Percentiles rank a stretch among this genome's conserved stretches.
These are phyloP conservation scores for Enoplosus armatus DNA, from an alignment of 2,797 vertebrate species.

Conservation along the genomic window DNA sequence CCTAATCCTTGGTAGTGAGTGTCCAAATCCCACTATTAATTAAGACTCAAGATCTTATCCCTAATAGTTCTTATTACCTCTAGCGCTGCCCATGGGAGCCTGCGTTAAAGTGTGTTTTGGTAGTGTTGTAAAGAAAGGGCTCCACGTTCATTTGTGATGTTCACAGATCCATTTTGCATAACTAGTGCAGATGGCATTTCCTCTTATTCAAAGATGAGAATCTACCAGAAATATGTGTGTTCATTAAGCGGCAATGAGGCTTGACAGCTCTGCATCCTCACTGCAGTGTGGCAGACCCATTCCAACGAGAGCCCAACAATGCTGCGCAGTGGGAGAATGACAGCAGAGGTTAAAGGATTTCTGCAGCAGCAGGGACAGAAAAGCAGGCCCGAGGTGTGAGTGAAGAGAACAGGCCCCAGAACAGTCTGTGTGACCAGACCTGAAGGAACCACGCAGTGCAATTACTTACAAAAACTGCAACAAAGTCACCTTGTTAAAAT, in stretches of 20 bases:
- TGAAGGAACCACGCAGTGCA: slow-evolving; percentile 61
- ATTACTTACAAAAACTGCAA: slow-evolving; percentile 58
- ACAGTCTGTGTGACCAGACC: slow-evolving; percentile 57
- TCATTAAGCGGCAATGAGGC: slow-evolving; percentile 79
- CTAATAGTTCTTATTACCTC: slow-evolving; percentile 35
- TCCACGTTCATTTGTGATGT: slow-evolving; percentile 38
- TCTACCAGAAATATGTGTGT: slow-evolving; percentile 76
- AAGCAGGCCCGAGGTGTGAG: slow-evolving; percentile 54
- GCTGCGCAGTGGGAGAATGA: slow-evolving; percentile 67
- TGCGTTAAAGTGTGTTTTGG: slow-evolving; percentile 9
- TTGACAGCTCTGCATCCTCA: slow-evolving; percentile 70
- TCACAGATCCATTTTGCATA: slow-evolving; percentile 49
- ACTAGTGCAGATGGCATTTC: slow-evolving; percentile 66
- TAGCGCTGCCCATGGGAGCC: not conserved
- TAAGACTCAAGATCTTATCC: slow-evolving; percentile 58
- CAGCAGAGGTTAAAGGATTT: slow-evolving; percentile 81
- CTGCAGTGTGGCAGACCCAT: slow-evolving; percentile 66
- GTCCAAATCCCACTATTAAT: slow-evolving; percentile 61
- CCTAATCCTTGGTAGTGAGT: slow-evolving; percentile 28
- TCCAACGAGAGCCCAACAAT: slow-evolving; percentile 44
- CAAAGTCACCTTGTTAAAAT: slow-evolving; percentile 76
- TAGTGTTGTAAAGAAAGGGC: slow-evolving; percentile 15
- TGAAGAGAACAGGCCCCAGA: slow-evolving; percentile 56
- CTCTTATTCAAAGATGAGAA: slow-evolving; percentile 61
- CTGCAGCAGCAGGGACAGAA: slow-evolving; percentile 66